Percentiles rank a stretch among this genome's conserved stretches.
Evolutionary conservation across 1,140 invertebrate genomes (phyloP).

Genomic region (Saxidomus purpurata): DNA sequence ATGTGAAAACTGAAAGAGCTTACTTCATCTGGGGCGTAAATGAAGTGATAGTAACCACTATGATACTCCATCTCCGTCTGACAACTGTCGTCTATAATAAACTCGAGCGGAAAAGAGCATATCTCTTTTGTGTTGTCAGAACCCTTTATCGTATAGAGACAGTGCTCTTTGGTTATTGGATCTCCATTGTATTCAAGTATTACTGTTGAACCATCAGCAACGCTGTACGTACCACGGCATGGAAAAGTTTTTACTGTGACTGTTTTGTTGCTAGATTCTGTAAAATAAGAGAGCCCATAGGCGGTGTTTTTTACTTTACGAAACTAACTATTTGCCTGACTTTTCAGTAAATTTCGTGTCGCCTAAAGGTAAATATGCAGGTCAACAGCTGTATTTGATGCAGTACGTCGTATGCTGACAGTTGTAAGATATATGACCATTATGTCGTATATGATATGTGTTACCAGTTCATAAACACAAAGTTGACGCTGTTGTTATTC

Average conservation of each 20-base stretch:
- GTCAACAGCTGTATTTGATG: too few species aligned
- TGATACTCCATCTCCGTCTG: background rate
- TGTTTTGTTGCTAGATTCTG: too few species aligned
- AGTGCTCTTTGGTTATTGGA: background rate
- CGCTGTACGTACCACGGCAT: background rate
- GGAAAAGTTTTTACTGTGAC: background rate
- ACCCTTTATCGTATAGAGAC: background rate
- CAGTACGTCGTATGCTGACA: too few species aligned
- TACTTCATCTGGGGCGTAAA: background rate
- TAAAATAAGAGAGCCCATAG: too few species aligned
- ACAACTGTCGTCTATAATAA: background rate
- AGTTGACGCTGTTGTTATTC: too few species aligned
- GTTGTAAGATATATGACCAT: too few species aligned
- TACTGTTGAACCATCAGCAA: background rate
- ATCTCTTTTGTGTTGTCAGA: background rate
- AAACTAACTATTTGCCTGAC: too few species aligned
- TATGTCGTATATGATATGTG: too few species aligned
- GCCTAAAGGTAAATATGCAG: too few species aligned
- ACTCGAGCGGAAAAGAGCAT: background rate
- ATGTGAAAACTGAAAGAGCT: background rate
- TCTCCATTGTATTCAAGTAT: background rate
- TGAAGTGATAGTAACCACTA: background rate
- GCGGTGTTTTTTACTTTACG: too few species aligned
- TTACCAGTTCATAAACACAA: too few species aligned
- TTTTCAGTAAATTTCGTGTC: too few species aligned